These are phyloP conservation scores for Drosophila prostipennis DNA, from an alignment of 2,888 invertebrate species.

Conservation along the genomic window DNA sequence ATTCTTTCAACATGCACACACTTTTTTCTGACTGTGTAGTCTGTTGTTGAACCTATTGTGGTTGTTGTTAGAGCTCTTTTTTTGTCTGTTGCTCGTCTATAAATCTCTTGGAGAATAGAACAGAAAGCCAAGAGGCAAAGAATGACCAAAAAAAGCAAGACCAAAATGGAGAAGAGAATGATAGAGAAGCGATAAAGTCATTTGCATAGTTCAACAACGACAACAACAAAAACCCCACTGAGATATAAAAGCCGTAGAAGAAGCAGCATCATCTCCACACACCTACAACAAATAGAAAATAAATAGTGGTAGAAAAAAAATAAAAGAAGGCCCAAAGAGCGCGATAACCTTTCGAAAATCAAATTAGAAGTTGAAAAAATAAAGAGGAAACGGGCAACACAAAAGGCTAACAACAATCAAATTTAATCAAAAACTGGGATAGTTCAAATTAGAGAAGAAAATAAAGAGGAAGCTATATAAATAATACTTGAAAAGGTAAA, in stretches of 20 bases:
- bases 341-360: conserved; percentile 76
- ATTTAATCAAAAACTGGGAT: conserved; percentile 44
- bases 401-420: conserved; percentile 23
- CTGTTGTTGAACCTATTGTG: conserved; percentile 12
- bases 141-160: conserved; percentile 5
- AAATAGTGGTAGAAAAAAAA: conserved; percentile 1
- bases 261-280: conserved; percentile 34
- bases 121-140: conserved; percentile 9
- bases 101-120: conserved; percentile 52
- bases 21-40: neutral
- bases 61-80: conserved; percentile 6
- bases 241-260: conserved; percentile 9
- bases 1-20: no score
- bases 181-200: conserved; percentile 69
- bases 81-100: conserved; percentile 50
- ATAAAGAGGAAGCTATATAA: conserved; percentile 7
- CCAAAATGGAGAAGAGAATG: conserved; percentile 1
- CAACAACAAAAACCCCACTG: conserved; percentile 4
- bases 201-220: conserved; percentile 69
- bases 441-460: conserved; percentile 20
- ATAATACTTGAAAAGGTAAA: conserved; percentile 3
- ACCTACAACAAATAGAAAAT: conserved; percentile 49
- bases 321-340: conserved; percentile 27
- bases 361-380: conserved; percentile 70
- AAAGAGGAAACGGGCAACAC: conserved; percentile 22